Evolutionary conservation across 1,140 invertebrate genomes (phyloP).

Genomic region (Heliconius nattereri): DNA sequence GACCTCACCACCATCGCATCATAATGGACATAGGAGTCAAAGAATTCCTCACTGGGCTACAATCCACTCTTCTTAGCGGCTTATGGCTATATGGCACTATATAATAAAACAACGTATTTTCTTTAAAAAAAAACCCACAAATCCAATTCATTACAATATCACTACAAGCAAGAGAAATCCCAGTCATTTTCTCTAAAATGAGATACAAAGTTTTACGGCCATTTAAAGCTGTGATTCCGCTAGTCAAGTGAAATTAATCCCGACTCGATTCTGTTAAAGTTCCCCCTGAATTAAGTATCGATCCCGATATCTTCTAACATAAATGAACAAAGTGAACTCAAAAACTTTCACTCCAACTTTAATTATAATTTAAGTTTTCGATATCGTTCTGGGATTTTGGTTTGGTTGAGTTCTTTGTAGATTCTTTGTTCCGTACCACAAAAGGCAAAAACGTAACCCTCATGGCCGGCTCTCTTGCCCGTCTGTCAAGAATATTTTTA

Average conservation of each 20-base stretch:
- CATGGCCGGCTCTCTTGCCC: no score
- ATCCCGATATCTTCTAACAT: background rate
- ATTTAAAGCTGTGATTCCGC: slow-evolving; percentile 8
- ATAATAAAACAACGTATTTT: no score
- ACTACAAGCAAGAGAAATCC: background rate
- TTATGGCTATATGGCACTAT: no score
- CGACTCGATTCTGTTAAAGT: background rate
- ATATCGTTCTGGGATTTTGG: background rate
- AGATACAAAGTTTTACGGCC: slow-evolving; percentile 1
- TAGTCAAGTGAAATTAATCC: slow-evolving; percentile 13
- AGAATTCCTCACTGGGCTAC: no score
- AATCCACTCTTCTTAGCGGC: no score
- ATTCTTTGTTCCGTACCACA: no score
- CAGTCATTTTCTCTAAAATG: background rate
- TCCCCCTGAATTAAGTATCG: slow-evolving; percentile 5
- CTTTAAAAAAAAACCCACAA: no score
- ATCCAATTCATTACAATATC: no score
- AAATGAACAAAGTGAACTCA: slow-evolving; percentile 5
- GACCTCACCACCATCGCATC: no score
- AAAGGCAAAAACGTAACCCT: no score
- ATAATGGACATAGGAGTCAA: no score
- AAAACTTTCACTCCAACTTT: background rate
- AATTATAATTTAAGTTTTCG: slow-evolving; percentile 2
- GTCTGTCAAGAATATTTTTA: no score
- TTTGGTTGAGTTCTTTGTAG: background rate